phyloP scores from a whole-genome alignment of 2,888 invertebrate species.

The Lepidonotus clava region DNA sequence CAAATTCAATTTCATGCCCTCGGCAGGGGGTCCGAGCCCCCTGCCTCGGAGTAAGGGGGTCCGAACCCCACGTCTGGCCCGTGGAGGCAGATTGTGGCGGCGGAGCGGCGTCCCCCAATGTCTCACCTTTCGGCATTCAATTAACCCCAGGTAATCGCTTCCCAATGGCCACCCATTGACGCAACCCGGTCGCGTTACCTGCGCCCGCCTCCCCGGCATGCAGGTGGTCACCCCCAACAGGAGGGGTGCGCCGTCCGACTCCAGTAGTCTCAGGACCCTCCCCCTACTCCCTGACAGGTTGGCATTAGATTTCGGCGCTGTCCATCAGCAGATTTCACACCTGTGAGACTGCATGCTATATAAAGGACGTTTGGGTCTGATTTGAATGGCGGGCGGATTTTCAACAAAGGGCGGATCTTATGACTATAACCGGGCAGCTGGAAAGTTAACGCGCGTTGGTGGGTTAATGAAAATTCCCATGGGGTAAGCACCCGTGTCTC shows the following conservation, averaged over 20 bases:
- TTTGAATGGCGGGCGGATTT: too few species aligned
- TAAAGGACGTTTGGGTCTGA: not conserved
- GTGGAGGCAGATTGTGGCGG: not conserved
- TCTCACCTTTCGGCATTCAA: slow-evolving; percentile 41
- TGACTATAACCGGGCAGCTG: too few species aligned
- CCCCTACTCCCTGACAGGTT: too few species aligned
- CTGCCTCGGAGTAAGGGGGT: not conserved
- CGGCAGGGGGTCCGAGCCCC: not conserved
- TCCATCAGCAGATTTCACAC: slow-evolving; percentile 10
- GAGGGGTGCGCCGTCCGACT: not conserved
- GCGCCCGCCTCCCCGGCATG: not conserved
- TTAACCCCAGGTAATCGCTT: slow-evolving; percentile 45
- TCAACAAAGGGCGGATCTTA: too few species aligned
- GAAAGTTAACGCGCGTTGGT: too few species aligned
- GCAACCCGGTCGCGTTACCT: slow-evolving; percentile 37
- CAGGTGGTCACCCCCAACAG: slow-evolving; percentile 1
- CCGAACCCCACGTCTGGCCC: not conserved
- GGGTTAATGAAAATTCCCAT: too few species aligned
- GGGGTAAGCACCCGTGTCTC: too few species aligned
- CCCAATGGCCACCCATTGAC: slow-evolving; percentile 45
- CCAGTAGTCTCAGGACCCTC: not conserved
- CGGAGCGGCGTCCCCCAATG: not conserved
- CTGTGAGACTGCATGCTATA: not conserved
- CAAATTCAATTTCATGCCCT: slow-evolving; percentile 36
- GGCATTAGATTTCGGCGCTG: too few species aligned